Base-by-base conservation (phyloP, 1,140 invertebrate genomes). In the Drosophila ohnishii region DNA sequence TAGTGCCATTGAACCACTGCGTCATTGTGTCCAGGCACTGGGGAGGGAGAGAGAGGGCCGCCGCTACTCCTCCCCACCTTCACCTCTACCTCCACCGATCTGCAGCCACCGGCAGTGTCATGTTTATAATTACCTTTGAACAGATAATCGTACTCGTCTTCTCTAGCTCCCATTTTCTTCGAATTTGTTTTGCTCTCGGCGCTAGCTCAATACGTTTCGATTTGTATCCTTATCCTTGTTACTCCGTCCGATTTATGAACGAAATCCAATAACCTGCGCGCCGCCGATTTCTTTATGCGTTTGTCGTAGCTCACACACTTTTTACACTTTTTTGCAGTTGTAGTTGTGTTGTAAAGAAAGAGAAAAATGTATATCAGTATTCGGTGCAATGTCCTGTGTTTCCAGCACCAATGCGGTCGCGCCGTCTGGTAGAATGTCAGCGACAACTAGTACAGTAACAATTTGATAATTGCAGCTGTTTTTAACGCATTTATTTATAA, bases 91-190 rank as follows among this genome's bases (percentile, higher is more conserved):
- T 39, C 48, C 47, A 35, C n/a, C 19, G 55, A 64, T 64, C 61
- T 34, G 14, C 37, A 30, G 14, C 60, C 53, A 61, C 40, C 61
- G 47, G 32, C 59, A 71, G 58, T 58, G 51, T 69, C 67, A 81
- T 85, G 69, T 84, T 84, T 57, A 69, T 85, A 85, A 86, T 92
- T 95, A 99, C 98, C 98, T 98, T 99, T 99, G 94, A 99, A 99
- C 93, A 99, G 96, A 96, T 99, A 99, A 94, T 99, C 99, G 93
- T 99, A 99, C 94, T 99, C 98, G 94, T 99, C 98, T 94, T 99
- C 98, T 94, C 98, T 97, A 93, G 96, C 97, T 93, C 96, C 97
- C 97, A 98, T 98, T 93, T 94, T 94, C 34, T 39, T 40, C 37
- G 28, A 34, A 32, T 73, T 73, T 73, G 69, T 71, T 71, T 71